A percentile compares a stretch with the other conserved stretches of the same genome.
Evolutionary conservation across 2,888 invertebrate species (phyloP).

Genomic region (Dinocampus coccinellae): DNA sequence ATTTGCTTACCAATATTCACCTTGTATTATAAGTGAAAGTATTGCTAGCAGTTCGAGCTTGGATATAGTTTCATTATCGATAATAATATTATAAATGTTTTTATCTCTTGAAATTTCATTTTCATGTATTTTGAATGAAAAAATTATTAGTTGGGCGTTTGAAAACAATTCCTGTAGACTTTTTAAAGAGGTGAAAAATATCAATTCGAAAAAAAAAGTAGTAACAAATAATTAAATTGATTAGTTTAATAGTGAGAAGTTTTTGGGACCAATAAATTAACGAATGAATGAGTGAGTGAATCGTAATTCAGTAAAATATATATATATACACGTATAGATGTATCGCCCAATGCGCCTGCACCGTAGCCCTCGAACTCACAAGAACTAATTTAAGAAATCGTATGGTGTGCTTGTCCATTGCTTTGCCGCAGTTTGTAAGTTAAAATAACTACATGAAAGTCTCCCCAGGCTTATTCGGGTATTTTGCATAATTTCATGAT

Average conservation of each 20-base stretch:
- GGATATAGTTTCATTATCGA: neutral
- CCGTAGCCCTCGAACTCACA: constrained; percentile 51
- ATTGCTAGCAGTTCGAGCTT: neutral
- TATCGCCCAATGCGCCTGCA: constrained; percentile 59
- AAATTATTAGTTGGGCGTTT: no score
- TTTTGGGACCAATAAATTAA: neutral
- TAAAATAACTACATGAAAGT: constrained; percentile 67
- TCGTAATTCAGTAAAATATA: no score
- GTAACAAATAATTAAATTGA: no score
- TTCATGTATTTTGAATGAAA: no score
- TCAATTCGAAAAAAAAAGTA: no score
- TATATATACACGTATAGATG: neutral
- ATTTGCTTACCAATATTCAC: neutral
- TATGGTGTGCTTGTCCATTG: constrained; percentile 56
- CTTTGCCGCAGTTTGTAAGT: constrained; percentile 66
- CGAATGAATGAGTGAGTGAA: neutral
- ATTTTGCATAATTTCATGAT: constrained; percentile 18
- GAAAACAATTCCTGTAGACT: no score
- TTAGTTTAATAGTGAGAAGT: constrained; percentile 3
- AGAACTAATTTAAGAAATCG: constrained; percentile 67
- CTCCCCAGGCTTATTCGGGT: constrained; percentile 49
- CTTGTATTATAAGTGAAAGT: neutral
- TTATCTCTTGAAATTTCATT: no score
- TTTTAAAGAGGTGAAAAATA: no score
- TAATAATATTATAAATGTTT: no score